Evolutionary conservation across 2,888 invertebrate species (phyloP).

Genomic region (Epinotia bilunana): DNA sequence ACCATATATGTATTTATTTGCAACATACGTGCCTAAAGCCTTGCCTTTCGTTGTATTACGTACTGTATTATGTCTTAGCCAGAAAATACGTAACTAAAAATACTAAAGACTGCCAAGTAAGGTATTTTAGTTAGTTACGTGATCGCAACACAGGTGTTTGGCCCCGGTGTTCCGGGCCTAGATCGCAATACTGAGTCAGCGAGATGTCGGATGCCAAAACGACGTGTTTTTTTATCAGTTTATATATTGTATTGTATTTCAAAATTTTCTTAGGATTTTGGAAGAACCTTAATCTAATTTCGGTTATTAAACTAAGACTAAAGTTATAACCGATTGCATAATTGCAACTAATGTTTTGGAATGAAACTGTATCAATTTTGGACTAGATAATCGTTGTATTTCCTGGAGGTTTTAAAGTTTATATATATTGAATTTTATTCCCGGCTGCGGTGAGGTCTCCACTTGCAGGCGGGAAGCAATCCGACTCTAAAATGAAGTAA

Average conservation of each 20-base stretch:
- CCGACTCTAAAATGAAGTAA: slow-evolving; percentile 69
- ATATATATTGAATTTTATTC: slow-evolving; percentile 54
- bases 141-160: slow-evolving; percentile 66
- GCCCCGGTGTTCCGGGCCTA: slow-evolving; percentile 60
- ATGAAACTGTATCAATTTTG: slow-evolving; percentile 2
- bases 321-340: background rate
- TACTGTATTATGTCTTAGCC: background rate
- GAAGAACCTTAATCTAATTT: background rate
- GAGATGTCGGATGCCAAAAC: slow-evolving; percentile 58
- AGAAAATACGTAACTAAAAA: background rate
- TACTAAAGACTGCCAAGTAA: slow-evolving; percentile 9
- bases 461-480: slow-evolving; percentile 62
- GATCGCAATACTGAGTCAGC: slow-evolving; percentile 65
- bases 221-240: slow-evolving; percentile 44
- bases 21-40: too few relatives aligned
- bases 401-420: slow-evolving; percentile 55
- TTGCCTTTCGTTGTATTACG: too few relatives aligned
- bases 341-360: background rate
- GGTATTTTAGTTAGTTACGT: slow-evolving; percentile 51
- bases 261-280: background rate
- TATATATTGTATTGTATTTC: slow-evolving; percentile 10
- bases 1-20: too few relatives aligned
- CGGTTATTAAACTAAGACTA: background rate
- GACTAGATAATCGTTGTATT: slow-evolving; percentile 21
- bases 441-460: slow-evolving; percentile 49